Conservation (phyloP, 2,888 invertebrate species). For the Gasteruption jaculator region DNA sequence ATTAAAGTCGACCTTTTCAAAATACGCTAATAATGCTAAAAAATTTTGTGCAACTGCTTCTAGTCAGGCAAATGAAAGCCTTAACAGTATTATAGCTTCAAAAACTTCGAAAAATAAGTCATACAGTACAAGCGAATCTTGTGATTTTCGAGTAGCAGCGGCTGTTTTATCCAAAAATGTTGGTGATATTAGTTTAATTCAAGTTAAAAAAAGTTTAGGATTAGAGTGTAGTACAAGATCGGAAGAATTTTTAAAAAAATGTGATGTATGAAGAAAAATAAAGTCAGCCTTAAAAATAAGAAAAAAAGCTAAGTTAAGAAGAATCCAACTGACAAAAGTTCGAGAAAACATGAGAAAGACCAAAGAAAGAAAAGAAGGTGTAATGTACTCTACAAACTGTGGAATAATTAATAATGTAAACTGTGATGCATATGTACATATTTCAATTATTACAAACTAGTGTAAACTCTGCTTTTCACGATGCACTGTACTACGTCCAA, state of each 20-base stretch:
- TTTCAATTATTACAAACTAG: no score
- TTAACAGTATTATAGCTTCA: constrained; percentile 28
- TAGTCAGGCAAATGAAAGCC: constrained; percentile 25
- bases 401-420: constrained; percentile 7
- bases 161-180: constrained; percentile 6
- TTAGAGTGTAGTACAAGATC: background rate
- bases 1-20: constrained; percentile 12
- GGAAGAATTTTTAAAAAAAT: background rate
- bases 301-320: background rate
- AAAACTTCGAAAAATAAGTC: constrained; percentile 25
- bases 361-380: constrained; percentile 12
- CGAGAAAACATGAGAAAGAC: constrained; percentile 7
- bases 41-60: constrained; percentile 24
- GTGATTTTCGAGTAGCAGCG: background rate
- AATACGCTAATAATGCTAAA: constrained; percentile 22
- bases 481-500: no score
- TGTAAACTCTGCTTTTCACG: no score
- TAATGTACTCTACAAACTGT: constrained; percentile 10
- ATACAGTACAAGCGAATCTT: background rate
- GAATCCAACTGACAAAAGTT: background rate
- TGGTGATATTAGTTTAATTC: constrained; percentile 8
- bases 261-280: background rate
- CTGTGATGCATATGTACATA: no score
- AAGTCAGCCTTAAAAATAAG: background rate
- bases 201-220: background rate